A percentile compares a stretch with the other conserved stretches of the same genome.
phyloP scores from a whole-genome alignment of 2,113 vertebrate genomes.

The Rhombomys opimus region DNA sequence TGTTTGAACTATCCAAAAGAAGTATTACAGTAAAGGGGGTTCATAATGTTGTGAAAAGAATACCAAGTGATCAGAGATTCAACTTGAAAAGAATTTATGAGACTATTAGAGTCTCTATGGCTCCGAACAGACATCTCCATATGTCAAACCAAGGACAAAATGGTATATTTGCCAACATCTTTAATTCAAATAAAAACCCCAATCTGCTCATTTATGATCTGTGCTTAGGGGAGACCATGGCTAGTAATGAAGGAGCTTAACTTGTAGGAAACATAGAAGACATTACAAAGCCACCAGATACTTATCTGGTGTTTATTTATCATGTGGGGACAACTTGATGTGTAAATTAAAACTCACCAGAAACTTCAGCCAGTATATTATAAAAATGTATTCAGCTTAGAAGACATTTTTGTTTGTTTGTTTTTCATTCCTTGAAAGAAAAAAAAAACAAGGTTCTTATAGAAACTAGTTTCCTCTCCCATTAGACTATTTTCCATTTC shows the following conservation, averaged over 20 bases:
- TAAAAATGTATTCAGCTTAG: constrained; percentile 38
- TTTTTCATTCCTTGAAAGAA: constrained; percentile 42
- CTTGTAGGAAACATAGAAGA: constrained; percentile 56
- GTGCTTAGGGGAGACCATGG: background rate
- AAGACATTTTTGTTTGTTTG: background rate
- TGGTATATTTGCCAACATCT: background rate
- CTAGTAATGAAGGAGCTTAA: constrained; percentile 31
- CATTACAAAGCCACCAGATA: constrained; percentile 53
- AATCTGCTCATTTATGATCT: constrained; percentile 25
- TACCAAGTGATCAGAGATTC: background rate
- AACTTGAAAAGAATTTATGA: background rate
- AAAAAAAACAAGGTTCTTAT: constrained; percentile 61
- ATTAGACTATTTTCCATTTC: background rate
- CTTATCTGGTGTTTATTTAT: constrained; percentile 70
- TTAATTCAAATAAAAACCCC: background rate
- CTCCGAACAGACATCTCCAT: background rate
- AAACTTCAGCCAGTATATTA: constrained; percentile 37
- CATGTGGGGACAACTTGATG: constrained; percentile 11
- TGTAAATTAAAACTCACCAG: constrained; percentile 68
- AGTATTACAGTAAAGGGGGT: background rate
- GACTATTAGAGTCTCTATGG: background rate
- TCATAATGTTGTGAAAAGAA: background rate
- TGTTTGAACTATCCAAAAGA: background rate
- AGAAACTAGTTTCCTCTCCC: background rate
- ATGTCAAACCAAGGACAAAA: constrained; percentile 28